These are phyloP conservation scores for Anguilla pacifica DNA, from an alignment of 2,797 vertebrate genomes.

Conservation along the genomic window DNA sequence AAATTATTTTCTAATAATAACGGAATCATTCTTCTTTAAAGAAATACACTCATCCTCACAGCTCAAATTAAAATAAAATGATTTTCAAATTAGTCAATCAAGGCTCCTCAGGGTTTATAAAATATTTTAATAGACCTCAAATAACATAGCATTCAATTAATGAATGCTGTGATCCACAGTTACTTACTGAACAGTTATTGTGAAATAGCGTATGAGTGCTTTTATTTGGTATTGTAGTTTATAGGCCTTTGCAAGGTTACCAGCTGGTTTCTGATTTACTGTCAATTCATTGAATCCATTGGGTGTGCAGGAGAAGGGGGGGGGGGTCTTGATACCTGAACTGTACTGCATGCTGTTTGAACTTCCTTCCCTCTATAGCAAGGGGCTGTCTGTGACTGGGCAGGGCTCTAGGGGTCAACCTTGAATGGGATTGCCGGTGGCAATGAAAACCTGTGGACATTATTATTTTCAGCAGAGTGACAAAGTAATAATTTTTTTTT, in stretches of 20 bases:
- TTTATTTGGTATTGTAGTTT: neutral
- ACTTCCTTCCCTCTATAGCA: neutral
- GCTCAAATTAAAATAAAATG: neutral
- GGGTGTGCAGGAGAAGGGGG: neutral
- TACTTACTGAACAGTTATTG: no score
- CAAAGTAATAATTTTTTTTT: no score
- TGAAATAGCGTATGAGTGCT: no score
- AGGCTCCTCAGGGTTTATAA: neutral
- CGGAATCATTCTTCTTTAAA: neutral
- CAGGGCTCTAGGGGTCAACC: neutral
- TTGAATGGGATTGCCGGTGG: neutral
- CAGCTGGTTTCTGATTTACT: neutral
- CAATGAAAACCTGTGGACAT: neutral
- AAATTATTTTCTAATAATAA: neutral
- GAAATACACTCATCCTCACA: neutral
- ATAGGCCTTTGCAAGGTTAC: neutral
- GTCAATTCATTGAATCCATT: neutral
- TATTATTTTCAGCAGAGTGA: neutral
- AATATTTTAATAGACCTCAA: neutral
- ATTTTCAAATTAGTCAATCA: neutral
- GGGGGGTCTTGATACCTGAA: no score
- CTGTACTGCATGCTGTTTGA: neutral
- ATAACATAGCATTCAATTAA: no score
- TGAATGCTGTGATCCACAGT: no score
- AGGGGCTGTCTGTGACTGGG: conserved; percentile 12